Evolutionary conservation across 2,797 vertebrate species (phyloP), one percentile per base, ranked within the genome.

Genomic region (Melanogrammus aeglefinus): DNA sequence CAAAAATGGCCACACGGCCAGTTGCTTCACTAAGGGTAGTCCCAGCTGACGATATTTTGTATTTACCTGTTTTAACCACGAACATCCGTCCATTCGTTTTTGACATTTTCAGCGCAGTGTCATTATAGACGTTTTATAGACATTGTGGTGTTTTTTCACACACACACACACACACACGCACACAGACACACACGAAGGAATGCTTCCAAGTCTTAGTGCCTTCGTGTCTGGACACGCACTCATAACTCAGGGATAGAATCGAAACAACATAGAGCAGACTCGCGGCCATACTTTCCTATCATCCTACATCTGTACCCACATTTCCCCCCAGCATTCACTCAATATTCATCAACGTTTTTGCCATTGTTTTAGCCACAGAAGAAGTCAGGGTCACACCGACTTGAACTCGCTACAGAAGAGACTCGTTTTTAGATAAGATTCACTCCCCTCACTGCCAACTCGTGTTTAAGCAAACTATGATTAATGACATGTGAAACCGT

Each of bases 151-250:
- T 18, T 51, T 51, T 18, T 41, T 6, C 4, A 18, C 16, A 18
- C 16, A 51, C 47, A 51, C 47, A 51, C 14, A 51, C 47, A 51
- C 47, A 51, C 47, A 18, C 47, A 18, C 47, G 21, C 47, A 51
- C 47, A 51, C 47, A 21, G 33, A 63, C 31, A 73, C 39, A 73
- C 77, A 72, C 78, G 75, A 81, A 90, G 88, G 91, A 93, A 92
- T 91, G 89, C 86, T 78, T 76, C 77, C 78, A 57, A 27, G 87
- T 85, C 82, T 78, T 76, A 14, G 83, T 80, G 70, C 80, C 79
- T 70, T 85, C 87, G 2, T 92, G 92, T 90, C 89, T 80, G 85
- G 89, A 79, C 92, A 89, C 89, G 91, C 84, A 78, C 73, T 77
- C 75, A 81, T 79, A 80, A 76, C 76, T 41, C 85, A 82, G 75